Evolutionary conservation across 2,797 vertebrate genomes (phyloP), one percentile per base, ranked within the genome.

Genomic region (Melanitta fusca): DNA sequence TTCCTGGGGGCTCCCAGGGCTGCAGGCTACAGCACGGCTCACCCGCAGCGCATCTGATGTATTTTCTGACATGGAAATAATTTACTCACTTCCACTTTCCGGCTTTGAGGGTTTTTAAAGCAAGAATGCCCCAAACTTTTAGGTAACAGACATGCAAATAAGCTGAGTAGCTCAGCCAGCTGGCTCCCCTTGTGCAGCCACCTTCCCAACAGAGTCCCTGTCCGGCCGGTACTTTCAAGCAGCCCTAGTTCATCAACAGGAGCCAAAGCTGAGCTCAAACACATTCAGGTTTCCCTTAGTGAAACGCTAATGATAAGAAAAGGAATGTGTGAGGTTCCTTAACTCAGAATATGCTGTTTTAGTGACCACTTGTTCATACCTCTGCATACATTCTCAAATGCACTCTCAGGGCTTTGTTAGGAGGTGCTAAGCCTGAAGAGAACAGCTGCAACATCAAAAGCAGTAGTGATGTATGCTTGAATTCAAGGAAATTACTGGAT

Each of bases 111-210:
- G 17, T 1, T 7, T 89, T 94, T 80, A 36, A 66, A 70, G 70
- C 21, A 80, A 78, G 41, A 57, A 84, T 41, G n/a, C 6, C 61
- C 27, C 57, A 62, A 65, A 65, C 25, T 89, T 81, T 70, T 54
- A 74, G 21, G 56, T 32, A 80, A 64, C 43, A 69, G 73, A 30
- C 36, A 56, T 34, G 24, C 74, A 94, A 81, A 87, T 53, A 78
- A 61, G 17, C 14, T 16, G n/a, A 89, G 30, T 3, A 73, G 39
- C 70, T 78, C 78, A 62, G 54, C 36, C 45, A 88, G 61, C 16
- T 4, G 5, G 21, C 5, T 5, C 27, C 3, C 12, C 10, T 72
- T 0, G 0, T 18, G 43, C 49, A 72, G 61, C 27, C 71, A 71
- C 39, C 14, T 21, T 54, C 64, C 65, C n/a, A 70, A n/a, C 25